phyloP scores from a whole-genome alignment of 1,140 invertebrate species.

The Penaeus japonicus region DNA sequence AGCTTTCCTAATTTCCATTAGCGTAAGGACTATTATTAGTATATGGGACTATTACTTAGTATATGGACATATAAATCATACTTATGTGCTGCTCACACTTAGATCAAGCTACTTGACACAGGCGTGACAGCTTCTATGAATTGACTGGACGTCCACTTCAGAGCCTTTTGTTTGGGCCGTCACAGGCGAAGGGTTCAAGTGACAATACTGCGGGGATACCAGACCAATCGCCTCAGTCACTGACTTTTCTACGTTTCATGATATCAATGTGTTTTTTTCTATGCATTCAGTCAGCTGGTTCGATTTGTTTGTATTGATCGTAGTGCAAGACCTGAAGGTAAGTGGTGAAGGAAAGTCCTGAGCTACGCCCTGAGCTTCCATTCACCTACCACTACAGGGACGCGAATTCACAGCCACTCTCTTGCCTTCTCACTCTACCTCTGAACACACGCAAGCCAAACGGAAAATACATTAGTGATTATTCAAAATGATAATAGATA shows the following conservation, averaged over 20 bases:
- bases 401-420: conserved; percentile 43
- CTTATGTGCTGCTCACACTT: neutral
- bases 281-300: neutral
- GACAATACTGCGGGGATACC: no score
- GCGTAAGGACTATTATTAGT: neutral
- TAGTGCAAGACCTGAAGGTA: neutral
- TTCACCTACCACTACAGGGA: conserved; percentile 29
- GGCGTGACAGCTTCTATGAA: conserved; percentile 20
- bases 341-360: conserved; percentile 18
- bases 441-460: neutral
- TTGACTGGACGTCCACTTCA: neutral
- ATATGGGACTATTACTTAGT: no score
- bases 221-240: neutral
- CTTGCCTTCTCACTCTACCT: conserved; percentile 31
- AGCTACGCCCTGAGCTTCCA: conserved; percentile 40
- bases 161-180: no score
- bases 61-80: neutral
- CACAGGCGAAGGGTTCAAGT: no score
- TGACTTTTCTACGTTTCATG: neutral
- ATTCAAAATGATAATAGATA: no score
- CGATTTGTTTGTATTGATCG: neutral
- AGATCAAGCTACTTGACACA: conserved; percentile 13
- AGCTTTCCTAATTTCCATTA: neutral
- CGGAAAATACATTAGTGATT: no score
- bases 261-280: no score